phyloP scores from a whole-genome alignment of 2,888 invertebrate genomes.

The Synergus laeviventris region DNA sequence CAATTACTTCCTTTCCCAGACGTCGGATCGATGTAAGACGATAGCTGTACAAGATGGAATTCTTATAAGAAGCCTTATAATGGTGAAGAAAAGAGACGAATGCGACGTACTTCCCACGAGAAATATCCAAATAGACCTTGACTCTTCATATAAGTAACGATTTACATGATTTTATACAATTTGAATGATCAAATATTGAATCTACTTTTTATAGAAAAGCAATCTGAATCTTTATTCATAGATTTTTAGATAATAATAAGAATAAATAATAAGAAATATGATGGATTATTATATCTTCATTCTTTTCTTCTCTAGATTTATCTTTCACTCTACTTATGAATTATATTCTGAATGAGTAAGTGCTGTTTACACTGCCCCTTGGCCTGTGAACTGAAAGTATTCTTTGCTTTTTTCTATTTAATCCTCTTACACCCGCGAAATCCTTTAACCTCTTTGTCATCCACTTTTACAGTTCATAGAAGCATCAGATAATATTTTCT shows the following conservation, averaged over 20 bases:
- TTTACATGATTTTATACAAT: background rate
- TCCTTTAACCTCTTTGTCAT: conserved; percentile 20
- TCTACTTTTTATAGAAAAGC: background rate
- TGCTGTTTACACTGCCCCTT: conserved; percentile 16
- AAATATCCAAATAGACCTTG: background rate
- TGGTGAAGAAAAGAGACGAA: conserved; percentile 6
- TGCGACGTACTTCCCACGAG: conserved; percentile 40
- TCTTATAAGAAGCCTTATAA: conserved; percentile 64
- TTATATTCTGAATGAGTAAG: background rate
- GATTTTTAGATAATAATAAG: no score
- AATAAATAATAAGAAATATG: background rate
- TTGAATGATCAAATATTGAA: background rate
- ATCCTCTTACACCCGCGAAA: conserved; percentile 31
- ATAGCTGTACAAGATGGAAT: conserved; percentile 56
- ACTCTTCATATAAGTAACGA: background rate
- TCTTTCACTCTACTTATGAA: background rate
- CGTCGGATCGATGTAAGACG: conserved; percentile 40
- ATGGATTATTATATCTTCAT: background rate
- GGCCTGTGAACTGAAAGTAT: conserved; percentile 25
- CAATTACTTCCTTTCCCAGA: conserved; percentile 39
- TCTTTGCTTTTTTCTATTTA: conserved; percentile 28
- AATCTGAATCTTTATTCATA: background rate
- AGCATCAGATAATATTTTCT: conserved; percentile 24
- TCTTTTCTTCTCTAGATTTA: background rate
- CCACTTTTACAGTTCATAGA: conserved; percentile 33